Evolutionary conservation across 2,888 invertebrate genomes (phyloP).

Genomic region (Leucania comma): DNA sequence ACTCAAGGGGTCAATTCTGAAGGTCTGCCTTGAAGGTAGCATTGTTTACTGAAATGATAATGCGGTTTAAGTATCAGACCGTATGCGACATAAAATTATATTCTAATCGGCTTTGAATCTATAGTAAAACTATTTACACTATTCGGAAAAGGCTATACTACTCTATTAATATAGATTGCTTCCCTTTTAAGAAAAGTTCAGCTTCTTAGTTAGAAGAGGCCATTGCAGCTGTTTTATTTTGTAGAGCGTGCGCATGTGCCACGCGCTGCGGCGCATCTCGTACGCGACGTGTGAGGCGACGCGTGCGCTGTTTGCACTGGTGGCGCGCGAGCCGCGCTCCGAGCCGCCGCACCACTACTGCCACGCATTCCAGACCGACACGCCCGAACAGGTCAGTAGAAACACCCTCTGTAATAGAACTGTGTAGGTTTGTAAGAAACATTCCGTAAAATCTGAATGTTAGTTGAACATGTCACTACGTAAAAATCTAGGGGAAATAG

Average conservation of each 20-base stretch:
- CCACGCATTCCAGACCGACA: constrained; percentile 95
- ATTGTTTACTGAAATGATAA: too few species aligned
- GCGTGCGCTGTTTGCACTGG: constrained; percentile 95
- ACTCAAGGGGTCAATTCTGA: too few species aligned
- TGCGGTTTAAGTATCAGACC: too few species aligned
- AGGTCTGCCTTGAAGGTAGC: too few species aligned
- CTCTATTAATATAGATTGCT: too few species aligned
- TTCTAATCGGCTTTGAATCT: too few species aligned
- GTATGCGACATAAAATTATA: too few species aligned
- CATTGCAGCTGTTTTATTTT: neutral
- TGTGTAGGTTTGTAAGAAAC: neutral
- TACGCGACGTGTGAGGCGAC: constrained; percentile 96
- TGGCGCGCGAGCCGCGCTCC: constrained; percentile 88
- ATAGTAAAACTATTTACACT: too few species aligned
- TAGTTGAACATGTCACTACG: too few species aligned
- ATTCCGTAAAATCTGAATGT: too few species aligned
- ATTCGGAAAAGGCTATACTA: too few species aligned
- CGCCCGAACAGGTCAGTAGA: constrained; percentile 93
- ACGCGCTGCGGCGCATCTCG: constrained; percentile 95
- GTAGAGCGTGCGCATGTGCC: constrained; percentile 95
- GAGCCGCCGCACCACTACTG: constrained; percentile 95
- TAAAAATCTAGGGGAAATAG: neutral
- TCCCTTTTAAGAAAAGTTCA: neutral
- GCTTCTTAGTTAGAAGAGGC: neutral
- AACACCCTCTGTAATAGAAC: neutral